Percentiles rank a stretch among this genome's conserved stretches.
Conservation (phyloP, 2,888 invertebrate genomes). For the Nemapogon koenigi region DNA sequence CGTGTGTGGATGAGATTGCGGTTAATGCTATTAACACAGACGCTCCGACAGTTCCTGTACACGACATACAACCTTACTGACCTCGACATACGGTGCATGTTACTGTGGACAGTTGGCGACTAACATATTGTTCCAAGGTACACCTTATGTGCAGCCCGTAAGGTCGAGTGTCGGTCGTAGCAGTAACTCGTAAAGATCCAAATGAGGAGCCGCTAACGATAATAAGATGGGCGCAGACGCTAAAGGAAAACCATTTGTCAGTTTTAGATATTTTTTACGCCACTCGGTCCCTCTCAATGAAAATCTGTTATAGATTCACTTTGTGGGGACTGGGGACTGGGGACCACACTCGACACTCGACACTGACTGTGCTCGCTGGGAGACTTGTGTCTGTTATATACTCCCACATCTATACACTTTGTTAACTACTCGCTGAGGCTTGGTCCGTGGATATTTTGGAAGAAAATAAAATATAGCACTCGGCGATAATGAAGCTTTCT, state of each 20-base stretch:
- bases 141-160: no score
- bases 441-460: no score
- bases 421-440: no score
- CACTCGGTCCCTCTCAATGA: slow-evolving; percentile 53
- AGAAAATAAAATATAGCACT: no score
- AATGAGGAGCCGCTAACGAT: slow-evolving; percentile 63
- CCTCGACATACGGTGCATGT: background rate
- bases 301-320: slow-evolving; percentile 64
- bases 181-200: slow-evolving; percentile 37
- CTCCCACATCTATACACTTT: no score
- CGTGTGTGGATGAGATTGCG: slow-evolving; percentile 65
- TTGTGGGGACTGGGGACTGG: slow-evolving; percentile 42
- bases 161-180: no score
- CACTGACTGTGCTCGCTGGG: no score
- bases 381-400: no score
- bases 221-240: slow-evolving; percentile 66
- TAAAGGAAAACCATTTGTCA: slow-evolving; percentile 65
- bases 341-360: no score
- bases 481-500: no score
- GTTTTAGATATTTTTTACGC: slow-evolving; percentile 59
- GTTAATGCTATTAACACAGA: slow-evolving; percentile 66
- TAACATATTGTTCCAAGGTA: no score
- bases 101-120: background rate
- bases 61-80: background rate
- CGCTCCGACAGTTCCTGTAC: slow-evolving; percentile 33